A percentile compares a stretch with the other conserved stretches of the same genome.
Evolutionary conservation across 2,888 invertebrate genomes (phyloP).

Genomic region (Teleogryllus oceanicus): DNA sequence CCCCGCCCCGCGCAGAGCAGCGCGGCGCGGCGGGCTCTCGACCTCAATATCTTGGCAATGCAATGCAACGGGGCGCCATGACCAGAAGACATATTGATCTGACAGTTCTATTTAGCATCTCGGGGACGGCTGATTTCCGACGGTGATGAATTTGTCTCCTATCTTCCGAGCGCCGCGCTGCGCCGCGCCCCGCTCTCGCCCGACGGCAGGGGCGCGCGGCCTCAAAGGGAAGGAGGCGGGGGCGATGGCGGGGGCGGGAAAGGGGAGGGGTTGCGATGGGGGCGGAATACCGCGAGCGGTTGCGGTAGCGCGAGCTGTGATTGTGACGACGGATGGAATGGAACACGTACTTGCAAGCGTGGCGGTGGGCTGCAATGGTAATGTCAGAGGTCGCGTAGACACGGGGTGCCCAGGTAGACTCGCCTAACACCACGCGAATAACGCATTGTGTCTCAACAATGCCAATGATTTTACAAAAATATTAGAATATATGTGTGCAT

Average conservation of each 20-base stretch:
- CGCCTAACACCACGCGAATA: too few relatives aligned
- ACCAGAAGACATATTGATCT: constrained; percentile 34
- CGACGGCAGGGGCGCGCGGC: neutral
- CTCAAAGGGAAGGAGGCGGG: neutral
- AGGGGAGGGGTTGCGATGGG: neutral
- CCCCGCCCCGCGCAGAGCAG: neutral
- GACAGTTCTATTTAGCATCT: constrained; percentile 35
- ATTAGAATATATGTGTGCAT: too few relatives aligned
- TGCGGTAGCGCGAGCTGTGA: neutral
- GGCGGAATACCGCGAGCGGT: neutral
- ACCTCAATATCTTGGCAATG: constrained; percentile 18
- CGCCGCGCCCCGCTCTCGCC: neutral
- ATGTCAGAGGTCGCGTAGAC: too few relatives aligned
- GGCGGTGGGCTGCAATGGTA: neutral
- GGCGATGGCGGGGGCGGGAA: neutral
- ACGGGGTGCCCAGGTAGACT: too few relatives aligned
- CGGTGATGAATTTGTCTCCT: constrained; percentile 31
- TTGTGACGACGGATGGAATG: neutral
- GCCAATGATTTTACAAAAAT: too few relatives aligned
- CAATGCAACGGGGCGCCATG: constrained; percentile 18
- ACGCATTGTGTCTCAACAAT: too few relatives aligned
- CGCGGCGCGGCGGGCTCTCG: neutral
- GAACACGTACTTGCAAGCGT: neutral
- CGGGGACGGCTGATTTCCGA: constrained; percentile 32
- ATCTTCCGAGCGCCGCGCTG: neutral